Base-by-base conservation (phyloP, 2,797 vertebrate species). In the Aulostomus chinensis region DNA sequence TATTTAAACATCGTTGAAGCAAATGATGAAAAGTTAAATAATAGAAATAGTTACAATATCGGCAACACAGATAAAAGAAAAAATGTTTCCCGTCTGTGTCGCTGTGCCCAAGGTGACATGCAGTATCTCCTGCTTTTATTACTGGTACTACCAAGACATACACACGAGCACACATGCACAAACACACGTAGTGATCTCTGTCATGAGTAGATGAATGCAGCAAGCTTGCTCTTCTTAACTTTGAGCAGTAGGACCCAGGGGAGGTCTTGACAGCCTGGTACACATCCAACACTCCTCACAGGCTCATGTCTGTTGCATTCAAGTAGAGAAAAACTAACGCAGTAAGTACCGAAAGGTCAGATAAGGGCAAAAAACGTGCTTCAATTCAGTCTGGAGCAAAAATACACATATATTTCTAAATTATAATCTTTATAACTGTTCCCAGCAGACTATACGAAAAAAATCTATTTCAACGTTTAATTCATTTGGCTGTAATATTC, bases 131-230 rank as follows among this genome's bases (percentile, higher is more conserved):
- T 14, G 56, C 12, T 13, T 46, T 35, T n/a, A n/a, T n/a, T n/a
- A n/a, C n/a, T n/a, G n/a, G n/a, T 47, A 54, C 24, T 30, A 40
- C 37, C 18, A 36, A 40, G 33, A 37, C 40, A 53, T 45, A 38
- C 13, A 21, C 34, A 54, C 35, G 42, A 38, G 34, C 43, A 35
- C 11, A n/a, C 29, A 41, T 39, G 52, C 52, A 64, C 54, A 49
- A 35, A 34, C 28, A 40, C 37, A 50, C 50, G 37, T 51, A 36
- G 34, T 30, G 61, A 63, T 75, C 53, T 78, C 58, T 46, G 57
- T 61, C 33, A 56, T 60, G 43, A 75, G 53, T 56, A 72, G 69
- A 86, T 87, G 74, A 88, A 87, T n/a, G n/a, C n/a, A n/a, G n/a
- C n/a, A 85, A 78, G 57, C 61, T 76, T 83, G 73, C 72, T 77